Evolutionary conservation across 2,888 invertebrate species (phyloP).

Genomic region (Augochlorella aurata): DNA sequence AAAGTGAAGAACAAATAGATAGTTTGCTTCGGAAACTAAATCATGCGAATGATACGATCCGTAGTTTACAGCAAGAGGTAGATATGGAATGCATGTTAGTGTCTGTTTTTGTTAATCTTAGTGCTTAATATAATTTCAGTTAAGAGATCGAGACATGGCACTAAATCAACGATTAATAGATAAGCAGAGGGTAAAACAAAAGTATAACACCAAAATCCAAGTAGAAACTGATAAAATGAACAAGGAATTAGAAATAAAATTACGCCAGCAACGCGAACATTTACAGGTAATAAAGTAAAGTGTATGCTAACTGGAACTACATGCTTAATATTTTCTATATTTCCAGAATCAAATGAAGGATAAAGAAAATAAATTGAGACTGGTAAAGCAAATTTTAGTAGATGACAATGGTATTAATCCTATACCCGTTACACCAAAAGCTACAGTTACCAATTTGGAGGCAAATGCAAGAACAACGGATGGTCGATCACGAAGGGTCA

Average conservation of each 20-base stretch:
- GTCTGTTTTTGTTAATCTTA: not conserved
- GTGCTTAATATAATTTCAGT: slow-evolving; percentile 55
- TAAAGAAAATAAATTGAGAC: slow-evolving; percentile 85
- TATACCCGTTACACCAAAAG: slow-evolving; percentile 26
- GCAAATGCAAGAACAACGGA: slow-evolving; percentile 60
- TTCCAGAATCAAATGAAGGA: slow-evolving; percentile 83
- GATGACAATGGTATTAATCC: slow-evolving; percentile 79
- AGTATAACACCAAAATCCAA: slow-evolving; percentile 84
- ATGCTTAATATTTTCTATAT: not conserved
- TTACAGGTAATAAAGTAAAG: slow-evolving; percentile 79
- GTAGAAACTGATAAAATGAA: slow-evolving; percentile 89
- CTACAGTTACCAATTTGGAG: slow-evolving; percentile 19
- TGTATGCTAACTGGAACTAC: not conserved
- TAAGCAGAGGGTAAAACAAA: slow-evolving; percentile 83
- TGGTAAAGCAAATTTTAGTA: slow-evolving; percentile 85
- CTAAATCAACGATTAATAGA: slow-evolving; percentile 83
- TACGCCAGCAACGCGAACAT: slow-evolving; percentile 85
- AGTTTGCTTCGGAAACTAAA: slow-evolving; percentile 85
- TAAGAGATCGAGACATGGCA: slow-evolving; percentile 83
- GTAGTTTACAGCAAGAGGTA: slow-evolving; percentile 84
- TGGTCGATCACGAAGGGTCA: slow-evolving; percentile 70
- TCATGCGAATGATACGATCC: slow-evolving; percentile 86
- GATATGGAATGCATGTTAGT: slow-evolving; percentile 7
- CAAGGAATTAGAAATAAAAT: slow-evolving; percentile 86
- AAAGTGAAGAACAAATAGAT: slow-evolving; percentile 86